Base-by-base conservation (phyloP, 2,888 invertebrate genomes). In the Laothoe populi region DNA sequence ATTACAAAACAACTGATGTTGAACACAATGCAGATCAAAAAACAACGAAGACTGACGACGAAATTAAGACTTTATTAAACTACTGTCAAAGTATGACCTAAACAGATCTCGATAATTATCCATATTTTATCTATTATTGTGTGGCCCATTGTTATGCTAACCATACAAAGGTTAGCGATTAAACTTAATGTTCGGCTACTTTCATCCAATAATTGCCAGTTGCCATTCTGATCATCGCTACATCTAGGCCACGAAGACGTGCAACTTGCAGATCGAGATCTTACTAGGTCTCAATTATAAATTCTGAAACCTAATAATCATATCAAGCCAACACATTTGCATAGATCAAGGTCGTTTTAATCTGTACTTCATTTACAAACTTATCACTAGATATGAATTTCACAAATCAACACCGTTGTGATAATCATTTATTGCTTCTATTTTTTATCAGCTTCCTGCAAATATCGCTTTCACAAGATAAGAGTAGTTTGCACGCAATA, bases 371-470 rank as follows among this genome's bases (percentile, higher is more conserved):
- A 48, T 26, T 53, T 31, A 53, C 26, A n/a, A 31, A 0, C 49
- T 19, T 53, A 19, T 26, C 48, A 48, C 13, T 53, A 19, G 19
- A 53, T 53, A 31, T 19, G 10, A 19, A 53, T 53, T 53, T 35
- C 53, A 53, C 35, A 4, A 53, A 53, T 53, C 53, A 53, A 49
- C 49, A 49, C 31, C 16, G 26, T 49, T 49, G 31, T 31, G 31
- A 31, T 31, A 24, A 48, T 7, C n/a, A 26, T 46, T 23, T 23
- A 21, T n/a, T 10, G 31, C 19, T 53, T 3, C 19, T 19, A 35
- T 11, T 35, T 42, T 53, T 53, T 19, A 35, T 35, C 53, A 35
- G 35, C 31, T 35, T 53, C 53, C 53, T 35, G 31, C 49, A n/a
- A 53, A 4, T 35, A 35, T 31, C 21, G 35, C 53, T 53, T 53